Base-by-base conservation (phyloP, 1,140 invertebrate genomes). In the Metopolophium dirhodum region DNA sequence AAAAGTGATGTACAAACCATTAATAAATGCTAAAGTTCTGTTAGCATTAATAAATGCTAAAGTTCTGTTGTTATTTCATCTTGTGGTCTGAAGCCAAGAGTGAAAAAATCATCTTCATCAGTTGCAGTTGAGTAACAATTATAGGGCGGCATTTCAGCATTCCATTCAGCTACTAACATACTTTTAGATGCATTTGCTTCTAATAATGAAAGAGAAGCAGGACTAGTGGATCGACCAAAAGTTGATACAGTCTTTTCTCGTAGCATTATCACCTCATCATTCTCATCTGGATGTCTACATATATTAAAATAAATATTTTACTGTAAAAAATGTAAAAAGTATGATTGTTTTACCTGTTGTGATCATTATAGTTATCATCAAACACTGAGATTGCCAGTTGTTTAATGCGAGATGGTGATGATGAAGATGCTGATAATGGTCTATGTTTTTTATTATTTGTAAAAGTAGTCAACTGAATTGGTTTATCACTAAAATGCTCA, bases 51-150 rank as follows among this genome's bases (percentile, higher is more conserved):
- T 49, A 77, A 88, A 94, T 89, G 94, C 96, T 95, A 97, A 94
- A 97, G 96, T 96, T 97, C 97, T 93, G 97, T 97, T 90, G 97
- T 97, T 94, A 97, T 97, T 96, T 97, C 97, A 95, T 97, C 97
- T 95, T 97, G 97, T 7, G 97, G 97, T 94, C 97, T 96, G 94
- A 97, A 97, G 37, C 97, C 97, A 94, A 97, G 96, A 94, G 97
- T 96, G 94, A 96, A 96, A 94, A 97, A 97, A 95, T 97, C 97
- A 94, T 97, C 94, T 57, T 94, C 97, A 94, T 97, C 97, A 20
- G 94, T 93, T 47, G 90, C 82, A 85, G 92, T 93, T 49, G 93
- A 94, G 83, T 82, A 94, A 49, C 90, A 94, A 91, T 91, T 94
- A 95, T 96, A 97, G 82, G 96, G 96, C 94, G 95, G 96, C 95